Evolutionary conservation across 1,140 invertebrate species (phyloP), one percentile per base, ranked within the genome.

Genomic region (Asbolus verrucosus): DNA sequence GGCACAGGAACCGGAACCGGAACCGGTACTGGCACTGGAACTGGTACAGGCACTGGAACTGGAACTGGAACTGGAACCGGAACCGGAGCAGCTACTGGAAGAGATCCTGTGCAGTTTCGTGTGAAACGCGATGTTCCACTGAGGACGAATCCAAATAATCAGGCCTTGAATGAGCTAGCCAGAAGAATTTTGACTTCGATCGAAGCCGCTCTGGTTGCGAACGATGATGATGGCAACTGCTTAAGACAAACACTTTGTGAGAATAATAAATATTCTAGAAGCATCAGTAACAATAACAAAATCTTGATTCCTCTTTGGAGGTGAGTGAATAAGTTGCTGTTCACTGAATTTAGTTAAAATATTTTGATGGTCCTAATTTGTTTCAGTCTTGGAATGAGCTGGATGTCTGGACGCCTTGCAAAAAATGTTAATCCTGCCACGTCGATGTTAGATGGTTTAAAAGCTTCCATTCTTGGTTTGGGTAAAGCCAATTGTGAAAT

Each of bases 301-400:
- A 85, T 89, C 70, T 89, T 88, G 87, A 77, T 90, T 41, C 89
- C 90, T 8, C 81, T 90, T 46, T 91, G 89, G 89, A 88, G 89
- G 90, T 91, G 83, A 3, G 21, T 69, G 14, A 9, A 65, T 27
- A n/a, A n/a, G n/a, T n/a, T n/a, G n/a, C n/a, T n/a, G n/a, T n/a
- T n/a, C n/a, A n/a, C 16, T 19, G n/a, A 50, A 16, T 50, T 50
- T 13, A 50, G 19, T 19, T 50, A 24, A 50, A n/a, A n/a, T n/a
- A n/a, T n/a, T n/a, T n/a, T n/a, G n/a, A n/a, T n/a, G n/a, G n/a
- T n/a, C n/a, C n/a, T n/a, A n/a, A n/a, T 41, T 13, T 2, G 2
- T 16, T 41, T 16, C 76, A 87, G 87, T 74, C 79, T 88, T 60
- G 87, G 86, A 30, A 84, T 87, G 84, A 88, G 86, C 68, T 88